Evolutionary conservation across 2,888 invertebrate genomes (phyloP).

Genomic region (Frankliniella fusca): DNA sequence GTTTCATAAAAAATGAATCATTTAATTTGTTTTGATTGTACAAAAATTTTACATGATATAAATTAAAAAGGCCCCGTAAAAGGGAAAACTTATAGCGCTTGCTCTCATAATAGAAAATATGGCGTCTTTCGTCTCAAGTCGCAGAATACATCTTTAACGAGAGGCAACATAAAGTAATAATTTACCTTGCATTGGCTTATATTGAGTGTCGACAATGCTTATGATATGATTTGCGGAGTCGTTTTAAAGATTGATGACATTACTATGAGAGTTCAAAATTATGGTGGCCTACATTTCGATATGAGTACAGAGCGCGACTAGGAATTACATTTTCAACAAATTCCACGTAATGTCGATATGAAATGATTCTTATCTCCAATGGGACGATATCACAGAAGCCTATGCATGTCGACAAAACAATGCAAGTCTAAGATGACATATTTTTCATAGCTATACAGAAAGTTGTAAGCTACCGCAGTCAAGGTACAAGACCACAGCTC

Average conservation of each 20-base stretch:
- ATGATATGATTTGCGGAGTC: background rate
- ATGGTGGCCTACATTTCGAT: constrained; percentile 3
- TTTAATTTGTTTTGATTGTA: constrained; percentile 25
- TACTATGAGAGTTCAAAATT: background rate
- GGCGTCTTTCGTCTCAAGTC: background rate
- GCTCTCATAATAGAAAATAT: constrained; percentile 23
- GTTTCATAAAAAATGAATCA: constrained; percentile 25
- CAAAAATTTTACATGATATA: constrained; percentile 27
- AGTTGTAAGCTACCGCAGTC: background rate
- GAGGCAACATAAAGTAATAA: background rate
- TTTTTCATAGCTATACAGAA: constrained; percentile 14
- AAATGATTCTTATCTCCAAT: constrained; percentile 25
- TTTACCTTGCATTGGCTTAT: background rate
- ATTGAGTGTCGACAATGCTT: constrained; percentile 12
- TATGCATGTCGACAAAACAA: constrained; percentile 24
- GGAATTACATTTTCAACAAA: constrained; percentile 23
- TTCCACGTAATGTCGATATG: constrained; percentile 20
- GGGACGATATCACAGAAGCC: constrained; percentile 21
- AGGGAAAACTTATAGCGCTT: constrained; percentile 15
- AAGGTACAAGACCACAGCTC: background rate
- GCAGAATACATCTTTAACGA: background rate
- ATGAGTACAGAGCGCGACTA: constrained; percentile 26
- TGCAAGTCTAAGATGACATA: constrained; percentile 22
- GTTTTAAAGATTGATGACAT: background rate
- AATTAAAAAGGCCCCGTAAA: background rate